Percentiles rank a stretch among this genome's conserved stretches.
Conservation (phyloP, 2,797 vertebrate genomes). For the Erethizon dorsatum region DNA sequence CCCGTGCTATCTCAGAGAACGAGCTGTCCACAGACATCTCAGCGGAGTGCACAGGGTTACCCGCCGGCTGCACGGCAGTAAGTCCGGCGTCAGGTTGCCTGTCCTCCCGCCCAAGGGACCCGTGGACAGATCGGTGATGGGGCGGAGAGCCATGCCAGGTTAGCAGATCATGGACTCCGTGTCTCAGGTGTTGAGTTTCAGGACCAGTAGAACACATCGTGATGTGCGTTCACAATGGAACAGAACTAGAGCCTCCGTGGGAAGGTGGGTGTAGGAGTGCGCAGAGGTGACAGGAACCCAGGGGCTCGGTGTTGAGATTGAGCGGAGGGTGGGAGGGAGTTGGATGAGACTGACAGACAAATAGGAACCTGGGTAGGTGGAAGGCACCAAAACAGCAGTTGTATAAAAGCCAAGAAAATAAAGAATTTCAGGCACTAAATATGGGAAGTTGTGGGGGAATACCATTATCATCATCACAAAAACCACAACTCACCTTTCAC, state of each 20-base stretch:
- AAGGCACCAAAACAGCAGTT: not conserved
- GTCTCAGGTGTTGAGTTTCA: not conserved
- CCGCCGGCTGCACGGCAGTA: not conserved
- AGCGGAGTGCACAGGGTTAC: not conserved
- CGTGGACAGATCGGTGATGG: not conserved
- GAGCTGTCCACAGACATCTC: not conserved
- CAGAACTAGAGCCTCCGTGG: not conserved
- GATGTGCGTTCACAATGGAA: not conserved
- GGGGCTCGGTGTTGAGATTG: not conserved
- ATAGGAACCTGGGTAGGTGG: not conserved
- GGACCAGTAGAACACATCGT: not conserved
- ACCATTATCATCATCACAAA: not conserved
- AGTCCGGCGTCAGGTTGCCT: constrained; percentile 28
- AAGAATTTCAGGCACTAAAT: not conserved
- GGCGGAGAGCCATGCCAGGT: not conserved
- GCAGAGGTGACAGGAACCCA: not conserved
- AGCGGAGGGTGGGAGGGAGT: not conserved
- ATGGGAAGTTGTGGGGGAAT: not conserved
- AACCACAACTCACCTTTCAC: not conserved
- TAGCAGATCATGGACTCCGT: not conserved
- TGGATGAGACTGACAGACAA: too few species aligned
- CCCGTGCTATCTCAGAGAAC: not conserved
- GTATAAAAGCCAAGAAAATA: not conserved
- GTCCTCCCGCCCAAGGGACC: not conserved
- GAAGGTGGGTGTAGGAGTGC: not conserved